phyloP scores from a whole-genome alignment of 2,113 vertebrate species.

The Channa maculata region DNA sequence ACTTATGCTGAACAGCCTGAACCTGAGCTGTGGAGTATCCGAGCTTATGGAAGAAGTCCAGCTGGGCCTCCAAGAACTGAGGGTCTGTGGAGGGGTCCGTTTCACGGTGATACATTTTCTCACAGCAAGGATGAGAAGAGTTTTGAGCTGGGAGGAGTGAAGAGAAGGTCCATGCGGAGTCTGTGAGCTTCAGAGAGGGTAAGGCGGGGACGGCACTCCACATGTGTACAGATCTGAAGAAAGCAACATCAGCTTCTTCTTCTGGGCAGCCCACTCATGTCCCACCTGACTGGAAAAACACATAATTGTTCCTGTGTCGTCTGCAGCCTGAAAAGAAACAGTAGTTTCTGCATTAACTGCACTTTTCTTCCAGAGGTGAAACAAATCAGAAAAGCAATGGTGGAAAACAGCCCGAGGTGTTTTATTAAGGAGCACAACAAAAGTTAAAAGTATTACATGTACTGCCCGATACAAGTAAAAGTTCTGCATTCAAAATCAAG shows the following conservation, averaged over 20 bases:
- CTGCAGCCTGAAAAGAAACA: background rate
- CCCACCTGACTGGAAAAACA: slow-evolving; percentile 32
- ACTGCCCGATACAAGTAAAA: no score
- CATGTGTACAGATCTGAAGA: slow-evolving; percentile 36
- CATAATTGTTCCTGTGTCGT: background rate
- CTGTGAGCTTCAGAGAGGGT: slow-evolving; percentile 10
- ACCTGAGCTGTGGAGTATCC: slow-evolving; percentile 91
- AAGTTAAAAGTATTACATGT: no score
- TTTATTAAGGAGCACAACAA: no score
- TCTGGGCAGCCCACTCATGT: slow-evolving; percentile 27
- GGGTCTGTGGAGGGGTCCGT: background rate
- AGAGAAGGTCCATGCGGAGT: slow-evolving; percentile 55
- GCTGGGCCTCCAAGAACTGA: slow-evolving; percentile 77
- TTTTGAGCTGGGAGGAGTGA: background rate
- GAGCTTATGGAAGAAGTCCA: slow-evolving; percentile 94
- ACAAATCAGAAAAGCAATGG: no score
- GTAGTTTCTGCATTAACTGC: no score
- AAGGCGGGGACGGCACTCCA: slow-evolving; percentile 56
- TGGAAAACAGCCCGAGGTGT: no score
- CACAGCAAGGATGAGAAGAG: background rate
- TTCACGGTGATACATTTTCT: slow-evolving; percentile 57
- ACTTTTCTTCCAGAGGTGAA: no score
- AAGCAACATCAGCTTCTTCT: slow-evolving; percentile 49
- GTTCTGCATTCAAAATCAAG: no score
- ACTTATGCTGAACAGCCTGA: slow-evolving; percentile 84